Evolutionary conservation across 2,113 vertebrate genomes (phyloP).

Genomic region (Pseudorasbora parva): DNA sequence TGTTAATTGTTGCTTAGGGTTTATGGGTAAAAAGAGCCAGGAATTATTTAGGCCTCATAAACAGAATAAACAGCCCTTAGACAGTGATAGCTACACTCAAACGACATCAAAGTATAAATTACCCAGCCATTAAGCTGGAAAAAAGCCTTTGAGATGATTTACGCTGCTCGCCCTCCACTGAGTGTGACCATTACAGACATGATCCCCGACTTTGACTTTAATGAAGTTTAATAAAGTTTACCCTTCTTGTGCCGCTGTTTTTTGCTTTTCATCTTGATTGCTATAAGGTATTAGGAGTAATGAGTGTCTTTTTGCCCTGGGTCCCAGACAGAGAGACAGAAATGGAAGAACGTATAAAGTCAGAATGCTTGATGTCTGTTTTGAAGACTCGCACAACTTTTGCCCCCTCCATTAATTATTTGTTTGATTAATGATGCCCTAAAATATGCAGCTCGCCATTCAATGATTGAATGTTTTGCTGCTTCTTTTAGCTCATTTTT

Average conservation of each 20-base stretch:
- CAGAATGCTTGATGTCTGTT: conserved; percentile 74
- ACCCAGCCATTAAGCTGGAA: conserved; percentile 70
- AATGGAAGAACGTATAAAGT: conserved; percentile 63
- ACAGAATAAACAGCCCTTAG: conserved; percentile 77
- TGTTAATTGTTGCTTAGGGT: conserved; percentile 82
- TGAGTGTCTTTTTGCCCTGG: conserved; percentile 75
- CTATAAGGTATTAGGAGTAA: conserved; percentile 78
- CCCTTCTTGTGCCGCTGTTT: conserved; percentile 63
- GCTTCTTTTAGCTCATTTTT: conserved; percentile 19
- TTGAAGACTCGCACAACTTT: conserved; percentile 66
- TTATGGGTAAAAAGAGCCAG: conserved; percentile 75
- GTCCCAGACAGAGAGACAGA: conserved; percentile 66
- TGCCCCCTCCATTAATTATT: conserved; percentile 75
- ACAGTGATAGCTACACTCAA: conserved; percentile 69
- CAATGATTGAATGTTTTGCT: conserved; percentile 40
- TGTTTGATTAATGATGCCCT: conserved; percentile 68
- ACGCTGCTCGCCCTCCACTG: conserved; percentile 62
- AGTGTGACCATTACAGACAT: conserved; percentile 73
- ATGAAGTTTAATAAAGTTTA: conserved; percentile 83
- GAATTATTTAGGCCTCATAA: conserved; percentile 78
- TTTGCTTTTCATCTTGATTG: conserved; percentile 78
- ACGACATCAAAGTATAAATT: conserved; percentile 81
- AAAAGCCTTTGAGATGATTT: conserved; percentile 78
- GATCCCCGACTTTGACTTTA: conserved; percentile 79
- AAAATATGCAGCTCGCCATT: conserved; percentile 61